Evolutionary conservation across 2,888 invertebrate genomes (phyloP).

Genomic region (Drosophila barbarae): DNA sequence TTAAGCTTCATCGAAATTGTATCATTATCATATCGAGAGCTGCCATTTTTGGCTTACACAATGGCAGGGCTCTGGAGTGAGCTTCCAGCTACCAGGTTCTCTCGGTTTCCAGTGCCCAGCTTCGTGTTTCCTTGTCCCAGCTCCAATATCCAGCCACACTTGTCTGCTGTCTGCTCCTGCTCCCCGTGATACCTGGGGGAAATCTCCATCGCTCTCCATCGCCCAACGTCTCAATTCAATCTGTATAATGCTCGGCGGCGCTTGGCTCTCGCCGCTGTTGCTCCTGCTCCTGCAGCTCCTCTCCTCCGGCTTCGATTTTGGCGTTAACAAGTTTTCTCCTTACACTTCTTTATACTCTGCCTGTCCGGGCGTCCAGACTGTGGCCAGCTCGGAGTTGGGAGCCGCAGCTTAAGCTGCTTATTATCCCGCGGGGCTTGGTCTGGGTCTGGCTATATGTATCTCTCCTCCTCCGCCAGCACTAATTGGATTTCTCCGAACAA

Average conservation of each 20-base stretch:
- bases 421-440: conserved; percentile 58
- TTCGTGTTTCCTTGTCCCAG: conserved; percentile 3
- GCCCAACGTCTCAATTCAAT: conserved; percentile 41
- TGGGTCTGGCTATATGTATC: background rate
- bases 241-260: conserved; percentile 35
- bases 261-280: background rate
- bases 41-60: conserved; percentile 56
- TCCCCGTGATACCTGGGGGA: conserved; percentile 60
- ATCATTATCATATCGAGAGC: conserved; percentile 71
- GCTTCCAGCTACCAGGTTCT: background rate
- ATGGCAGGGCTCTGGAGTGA: conserved; percentile 7
- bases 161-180: conserved; percentile 7
- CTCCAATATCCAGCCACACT: conserved; percentile 10
- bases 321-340: conserved; percentile 65
- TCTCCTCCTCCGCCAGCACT: conserved; percentile 43
- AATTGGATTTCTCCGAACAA: conserved; percentile 60
- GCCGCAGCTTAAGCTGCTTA: conserved; percentile 65
- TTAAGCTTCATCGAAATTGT: conserved; percentile 71
- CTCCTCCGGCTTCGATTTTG: conserved; percentile 32
- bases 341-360: conserved; percentile 47
- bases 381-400: conserved; percentile 7
- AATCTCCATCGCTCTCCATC: conserved; percentile 45
- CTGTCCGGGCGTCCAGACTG: conserved; percentile 28
- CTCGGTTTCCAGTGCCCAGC: background rate
- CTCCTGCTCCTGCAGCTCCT: background rate